These are phyloP conservation scores for Orycteropus afer DNA, from an alignment of 2,113 vertebrate species.

Conservation along the genomic window DNA sequence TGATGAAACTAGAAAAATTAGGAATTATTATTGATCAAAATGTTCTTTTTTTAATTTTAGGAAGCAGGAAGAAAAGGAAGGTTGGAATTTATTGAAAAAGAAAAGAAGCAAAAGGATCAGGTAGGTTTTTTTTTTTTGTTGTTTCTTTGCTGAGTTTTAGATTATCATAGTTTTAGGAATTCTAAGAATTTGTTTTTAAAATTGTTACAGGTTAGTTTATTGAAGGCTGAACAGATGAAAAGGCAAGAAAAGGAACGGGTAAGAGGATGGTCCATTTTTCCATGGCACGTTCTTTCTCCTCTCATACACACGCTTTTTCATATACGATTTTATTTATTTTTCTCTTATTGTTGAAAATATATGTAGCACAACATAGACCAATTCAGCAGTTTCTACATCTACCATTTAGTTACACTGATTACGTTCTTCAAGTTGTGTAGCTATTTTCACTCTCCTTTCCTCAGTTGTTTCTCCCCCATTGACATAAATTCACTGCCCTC, in stretches of 20 bases:
- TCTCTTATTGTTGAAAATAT: not conserved
- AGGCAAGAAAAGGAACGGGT: constrained; percentile 95
- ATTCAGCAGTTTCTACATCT: not conserved
- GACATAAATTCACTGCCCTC: not conserved
- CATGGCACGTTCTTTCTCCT: not conserved
- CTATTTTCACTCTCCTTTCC: not conserved
- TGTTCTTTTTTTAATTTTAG: constrained; percentile 88
- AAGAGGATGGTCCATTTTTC: constrained; percentile 72
- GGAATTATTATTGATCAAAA: constrained; percentile 60
- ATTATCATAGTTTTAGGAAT: not conserved
- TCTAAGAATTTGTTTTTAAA: constrained; percentile 76
- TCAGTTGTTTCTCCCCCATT: not conserved
- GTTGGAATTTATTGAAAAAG: constrained; percentile 91
- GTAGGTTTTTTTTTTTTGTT: constrained; percentile 83
- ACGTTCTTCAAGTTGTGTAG: not conserved
- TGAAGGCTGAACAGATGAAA: constrained; percentile 94
- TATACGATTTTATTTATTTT: not conserved
- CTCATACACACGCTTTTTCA: not conserved
- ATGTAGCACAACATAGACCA: not conserved
- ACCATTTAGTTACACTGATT: not conserved
- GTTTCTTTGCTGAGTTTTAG: not conserved
- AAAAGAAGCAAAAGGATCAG: constrained; percentile 94
- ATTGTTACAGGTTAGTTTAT: constrained; percentile 89
- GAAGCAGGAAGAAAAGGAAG: constrained; percentile 91
- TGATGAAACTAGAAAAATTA: constrained; percentile 52